Evolutionary conservation across 2,797 vertebrate species (phyloP).

Genomic region (Tadarida brasiliensis): DNA sequence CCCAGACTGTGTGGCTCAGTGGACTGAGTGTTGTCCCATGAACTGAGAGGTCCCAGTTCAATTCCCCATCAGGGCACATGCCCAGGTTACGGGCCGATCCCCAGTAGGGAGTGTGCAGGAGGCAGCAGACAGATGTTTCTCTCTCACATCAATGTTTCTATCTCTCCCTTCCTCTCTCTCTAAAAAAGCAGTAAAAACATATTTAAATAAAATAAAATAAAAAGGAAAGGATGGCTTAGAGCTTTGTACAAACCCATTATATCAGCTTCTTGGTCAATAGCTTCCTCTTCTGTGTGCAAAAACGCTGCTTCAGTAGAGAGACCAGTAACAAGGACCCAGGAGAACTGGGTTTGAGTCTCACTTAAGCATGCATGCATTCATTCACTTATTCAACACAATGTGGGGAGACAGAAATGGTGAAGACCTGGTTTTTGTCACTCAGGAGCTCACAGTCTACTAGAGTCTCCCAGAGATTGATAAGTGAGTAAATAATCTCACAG

Average conservation of each 20-base stretch:
- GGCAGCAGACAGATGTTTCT: too few species aligned
- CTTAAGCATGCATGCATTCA: not conserved
- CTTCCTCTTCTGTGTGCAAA: not conserved
- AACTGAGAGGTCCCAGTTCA: too few species aligned
- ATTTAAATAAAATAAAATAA: too few species aligned
- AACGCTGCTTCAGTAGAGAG: conserved; percentile 11
- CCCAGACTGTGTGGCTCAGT: too few species aligned
- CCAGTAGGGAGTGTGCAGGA: too few species aligned
- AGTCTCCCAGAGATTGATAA: not conserved
- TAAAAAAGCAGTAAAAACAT: too few species aligned
- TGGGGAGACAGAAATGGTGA: not conserved
- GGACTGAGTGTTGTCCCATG: too few species aligned
- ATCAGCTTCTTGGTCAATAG: conserved; percentile 34
- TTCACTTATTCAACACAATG: not conserved
- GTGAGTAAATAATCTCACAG: not conserved
- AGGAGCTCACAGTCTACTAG: not conserved
- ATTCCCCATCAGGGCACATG: too few species aligned
- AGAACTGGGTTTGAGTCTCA: not conserved
- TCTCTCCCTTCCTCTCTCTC: too few species aligned
- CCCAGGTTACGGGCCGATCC: too few species aligned
- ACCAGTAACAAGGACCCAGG: not conserved
- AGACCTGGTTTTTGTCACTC: not conserved
- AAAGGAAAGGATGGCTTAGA: not conserved
- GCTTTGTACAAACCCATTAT: conserved; percentile 21
- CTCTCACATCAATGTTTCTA: too few species aligned